Evolutionary conservation across 2,797 vertebrate genomes (phyloP).

Genomic region (Epinephelus coioides): DNA sequence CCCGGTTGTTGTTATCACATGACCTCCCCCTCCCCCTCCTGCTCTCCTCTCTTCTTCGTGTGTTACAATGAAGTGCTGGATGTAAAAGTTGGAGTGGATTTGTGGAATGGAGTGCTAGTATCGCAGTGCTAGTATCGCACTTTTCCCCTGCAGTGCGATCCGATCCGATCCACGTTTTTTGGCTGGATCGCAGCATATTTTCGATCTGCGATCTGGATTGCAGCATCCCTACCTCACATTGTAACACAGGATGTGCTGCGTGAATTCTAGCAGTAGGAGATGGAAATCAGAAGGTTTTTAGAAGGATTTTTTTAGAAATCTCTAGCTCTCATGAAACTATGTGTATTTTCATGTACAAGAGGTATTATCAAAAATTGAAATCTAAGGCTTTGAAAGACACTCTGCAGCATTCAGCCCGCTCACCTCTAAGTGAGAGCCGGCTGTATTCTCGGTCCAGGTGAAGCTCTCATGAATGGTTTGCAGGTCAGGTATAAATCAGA

Average conservation of each 20-base stretch:
- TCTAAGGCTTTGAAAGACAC: conserved; percentile 19
- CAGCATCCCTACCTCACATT: no score
- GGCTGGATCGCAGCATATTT: no score
- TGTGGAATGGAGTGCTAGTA: no score
- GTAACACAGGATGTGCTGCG: neutral
- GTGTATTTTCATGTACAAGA: conserved; percentile 9
- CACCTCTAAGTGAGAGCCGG: conserved; percentile 16
- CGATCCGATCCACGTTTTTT: no score
- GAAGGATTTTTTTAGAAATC: neutral
- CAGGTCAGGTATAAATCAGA: conserved; percentile 50
- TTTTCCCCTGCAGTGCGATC: no score
- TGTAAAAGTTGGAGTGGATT: no score
- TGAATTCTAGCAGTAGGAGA: neutral
- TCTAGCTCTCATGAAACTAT: neutral
- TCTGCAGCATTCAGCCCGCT: conserved; percentile 8
- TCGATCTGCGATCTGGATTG: no score
- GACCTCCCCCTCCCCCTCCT: no score
- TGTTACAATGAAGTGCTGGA: no score
- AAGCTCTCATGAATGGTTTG: conserved; percentile 36
- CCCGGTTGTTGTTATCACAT: no score
- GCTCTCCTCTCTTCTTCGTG: no score
- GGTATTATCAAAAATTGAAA: conserved; percentile 19
- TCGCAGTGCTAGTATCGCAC: no score
- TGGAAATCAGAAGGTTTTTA: neutral
- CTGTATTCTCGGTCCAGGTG: conserved; percentile 20